Percentiles rank a stretch among this genome's conserved stretches.
Conservation (phyloP, 2,888 invertebrate species). For the Ernsta delagoae region DNA sequence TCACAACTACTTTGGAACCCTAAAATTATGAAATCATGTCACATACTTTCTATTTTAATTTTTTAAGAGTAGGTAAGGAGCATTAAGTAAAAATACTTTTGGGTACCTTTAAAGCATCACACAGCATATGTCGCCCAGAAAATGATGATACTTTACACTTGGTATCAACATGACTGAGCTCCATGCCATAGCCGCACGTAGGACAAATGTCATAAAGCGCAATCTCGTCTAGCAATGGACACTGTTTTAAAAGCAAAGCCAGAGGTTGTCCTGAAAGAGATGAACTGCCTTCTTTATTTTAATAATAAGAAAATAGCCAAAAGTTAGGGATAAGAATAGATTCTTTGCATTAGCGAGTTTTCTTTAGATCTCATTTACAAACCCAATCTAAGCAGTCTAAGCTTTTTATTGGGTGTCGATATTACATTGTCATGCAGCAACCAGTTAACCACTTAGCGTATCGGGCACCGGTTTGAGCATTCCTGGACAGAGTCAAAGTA, state of each 20-base stretch:
- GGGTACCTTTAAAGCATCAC: conserved; percentile 69
- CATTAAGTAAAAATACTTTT: neutral
- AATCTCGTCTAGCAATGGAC: conserved; percentile 75
- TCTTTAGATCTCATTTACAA: no score
- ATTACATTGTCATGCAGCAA: no score
- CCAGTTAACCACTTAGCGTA: no score
- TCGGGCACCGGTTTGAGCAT: no score
- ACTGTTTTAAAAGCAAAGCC: conserved; percentile 75
- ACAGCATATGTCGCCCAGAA: conserved; percentile 72
- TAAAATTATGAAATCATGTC: conserved; percentile 46
- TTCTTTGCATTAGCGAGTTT: no score
- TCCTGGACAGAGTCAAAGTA: no score
- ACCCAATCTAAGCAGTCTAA: no score
- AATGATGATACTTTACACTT: conserved; percentile 74
- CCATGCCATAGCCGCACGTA: conserved; percentile 77
- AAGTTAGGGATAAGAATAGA: no score
- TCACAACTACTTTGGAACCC: conserved; percentile 69
- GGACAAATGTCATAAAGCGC: conserved; percentile 71
- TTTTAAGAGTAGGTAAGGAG: neutral
- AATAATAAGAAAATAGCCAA: no score
- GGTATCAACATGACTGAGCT: conserved; percentile 78
- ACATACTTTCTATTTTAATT: neutral
- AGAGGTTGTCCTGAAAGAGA: conserved; percentile 67
- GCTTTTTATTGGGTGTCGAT: no score
- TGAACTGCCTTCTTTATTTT: no score